Evolutionary conservation across 2,888 invertebrate species (phyloP).

Genomic region (Apamea sordens): DNA sequence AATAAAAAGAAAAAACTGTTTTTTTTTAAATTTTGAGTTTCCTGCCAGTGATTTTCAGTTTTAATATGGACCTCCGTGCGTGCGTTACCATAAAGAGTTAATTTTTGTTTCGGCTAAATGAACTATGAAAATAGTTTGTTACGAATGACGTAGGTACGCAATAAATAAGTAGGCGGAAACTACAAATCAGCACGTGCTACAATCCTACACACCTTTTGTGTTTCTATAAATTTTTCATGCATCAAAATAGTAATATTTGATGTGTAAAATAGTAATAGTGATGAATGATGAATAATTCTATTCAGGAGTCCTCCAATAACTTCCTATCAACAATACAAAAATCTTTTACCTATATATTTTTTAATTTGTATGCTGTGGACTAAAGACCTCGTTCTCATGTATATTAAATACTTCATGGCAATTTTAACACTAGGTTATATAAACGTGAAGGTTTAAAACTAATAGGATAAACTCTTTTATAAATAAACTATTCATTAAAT

Average conservation of each 20-base stretch:
- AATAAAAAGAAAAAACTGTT: background rate
- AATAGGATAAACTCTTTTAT: slow-evolving; percentile 32
- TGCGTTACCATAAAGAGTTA: background rate
- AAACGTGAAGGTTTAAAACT: slow-evolving; percentile 49
- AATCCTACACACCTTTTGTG: slow-evolving; percentile 5
- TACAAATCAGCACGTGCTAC: slow-evolving; percentile 15
- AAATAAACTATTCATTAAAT: slow-evolving; percentile 33
- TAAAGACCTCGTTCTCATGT: slow-evolving; percentile 53
- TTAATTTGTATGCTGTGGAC: slow-evolving; percentile 2
- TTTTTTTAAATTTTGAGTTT: background rate
- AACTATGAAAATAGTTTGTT: slow-evolving; percentile 33
- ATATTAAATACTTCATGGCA: slow-evolving; percentile 54
- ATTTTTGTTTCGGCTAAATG: slow-evolving; percentile 19
- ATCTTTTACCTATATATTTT: background rate
- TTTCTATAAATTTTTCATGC: slow-evolving; percentile 32
- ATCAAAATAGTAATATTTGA: slow-evolving; percentile 25
- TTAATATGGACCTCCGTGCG: background rate
- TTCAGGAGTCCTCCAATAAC: slow-evolving; percentile 28
- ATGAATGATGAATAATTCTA: slow-evolving; percentile 49
- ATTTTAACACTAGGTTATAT: slow-evolving; percentile 48
- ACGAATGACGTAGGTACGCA: background rate
- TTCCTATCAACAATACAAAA: slow-evolving; percentile 24
- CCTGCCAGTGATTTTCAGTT: background rate
- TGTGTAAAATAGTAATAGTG: too few species aligned
- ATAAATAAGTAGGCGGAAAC: slow-evolving; percentile 18